These are phyloP conservation scores for Periparus ater DNA, from an alignment of 2,797 vertebrate species.

Conservation along the genomic window DNA sequence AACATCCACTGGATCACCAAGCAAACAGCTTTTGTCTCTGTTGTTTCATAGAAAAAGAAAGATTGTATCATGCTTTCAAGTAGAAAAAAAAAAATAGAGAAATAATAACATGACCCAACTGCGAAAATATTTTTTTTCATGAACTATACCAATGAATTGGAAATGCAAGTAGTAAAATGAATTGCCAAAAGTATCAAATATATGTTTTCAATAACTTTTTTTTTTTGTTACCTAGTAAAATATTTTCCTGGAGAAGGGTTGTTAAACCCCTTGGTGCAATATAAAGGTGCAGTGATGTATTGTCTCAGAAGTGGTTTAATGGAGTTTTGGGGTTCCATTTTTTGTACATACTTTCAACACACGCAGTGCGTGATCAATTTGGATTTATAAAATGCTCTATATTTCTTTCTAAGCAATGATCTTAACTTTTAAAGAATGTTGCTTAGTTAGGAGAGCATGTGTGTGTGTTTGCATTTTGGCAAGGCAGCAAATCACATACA, in stretches of 20 bases:
- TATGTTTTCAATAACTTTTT: constrained; percentile 58
- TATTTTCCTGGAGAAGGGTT: constrained; percentile 56
- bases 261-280: constrained; percentile 24
- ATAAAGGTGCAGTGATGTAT: constrained; percentile 47
- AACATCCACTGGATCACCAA: not conserved
- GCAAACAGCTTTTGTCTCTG: constrained; percentile 1
- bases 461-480: constrained; percentile 25
- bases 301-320: constrained; percentile 52
- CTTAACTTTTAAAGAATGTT: constrained; percentile 25
- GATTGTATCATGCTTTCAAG: not conserved
- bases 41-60: not conserved
- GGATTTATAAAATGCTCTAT: constrained; percentile 14
- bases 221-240: constrained; percentile 59
- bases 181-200: constrained; percentile 62
- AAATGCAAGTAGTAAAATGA: constrained; percentile 61
- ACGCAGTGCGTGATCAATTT: constrained; percentile 23
- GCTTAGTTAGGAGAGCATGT: not conserved
- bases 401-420: not conserved
- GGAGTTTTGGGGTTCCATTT: constrained; percentile 48
- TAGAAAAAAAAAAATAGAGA: constrained; percentile 20
- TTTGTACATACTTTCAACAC: constrained; percentile 37
- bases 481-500: constrained; percentile 27
- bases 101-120: constrained; percentile 48
- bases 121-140: constrained; percentile 47
- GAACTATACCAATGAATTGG: constrained; percentile 49